Base-by-base conservation (phyloP, 1,140 invertebrate species). In the Orius insidiosus region DNA sequence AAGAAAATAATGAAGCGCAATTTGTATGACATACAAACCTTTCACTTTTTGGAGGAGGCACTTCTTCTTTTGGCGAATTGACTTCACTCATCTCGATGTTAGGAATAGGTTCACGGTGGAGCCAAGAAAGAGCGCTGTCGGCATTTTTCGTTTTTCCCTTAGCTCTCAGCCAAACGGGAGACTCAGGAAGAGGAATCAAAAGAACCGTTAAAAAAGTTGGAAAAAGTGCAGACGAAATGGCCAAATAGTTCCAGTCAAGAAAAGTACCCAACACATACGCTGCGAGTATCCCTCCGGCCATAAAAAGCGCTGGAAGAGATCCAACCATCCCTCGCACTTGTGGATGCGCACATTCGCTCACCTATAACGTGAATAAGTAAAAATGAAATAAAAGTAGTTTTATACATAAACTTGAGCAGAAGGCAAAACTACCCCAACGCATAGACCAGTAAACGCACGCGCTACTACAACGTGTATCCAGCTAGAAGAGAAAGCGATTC, bases 341-440 rank as follows among this genome's bases (percentile, higher is more conserved):
- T 7, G 74, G 68, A 11, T 74, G 67, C 5, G 74, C 69, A 48
- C 74, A 74, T 58, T 79, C 76, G 52, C 72, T 73, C 19, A 72
- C 67, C 69, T 71, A 56, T 54, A 63, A 59, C n/a, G n/a, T n/a
- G n/a, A 59, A 54, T 24, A 32, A 34, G 15, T 10, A 11, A 43
- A n/a, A 32, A 30, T 30, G 9, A 31, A 30, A n/a, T 36, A 4
- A 36, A 36, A 10, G 14, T 19, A 18, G 38, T 33, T 45, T 63
- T 66, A 65, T 56, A 78, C 68, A 56, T 79, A 80, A 52, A 78
- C 67, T 54, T 76, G 74, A 10, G 65, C 65, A 9, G 68, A 65
- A 3, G 75, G 71, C 7, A 71, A 63, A 1, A 68, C 63, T 35
- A 77, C 64, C n/a, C 76, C 77, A 32, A 68, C 68, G 36, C 68